A percentile compares a stretch with the other conserved stretches of the same genome.
phyloP scores from a whole-genome alignment of 2,113 vertebrate genomes.

The Herpetotheres cachinnans region DNA sequence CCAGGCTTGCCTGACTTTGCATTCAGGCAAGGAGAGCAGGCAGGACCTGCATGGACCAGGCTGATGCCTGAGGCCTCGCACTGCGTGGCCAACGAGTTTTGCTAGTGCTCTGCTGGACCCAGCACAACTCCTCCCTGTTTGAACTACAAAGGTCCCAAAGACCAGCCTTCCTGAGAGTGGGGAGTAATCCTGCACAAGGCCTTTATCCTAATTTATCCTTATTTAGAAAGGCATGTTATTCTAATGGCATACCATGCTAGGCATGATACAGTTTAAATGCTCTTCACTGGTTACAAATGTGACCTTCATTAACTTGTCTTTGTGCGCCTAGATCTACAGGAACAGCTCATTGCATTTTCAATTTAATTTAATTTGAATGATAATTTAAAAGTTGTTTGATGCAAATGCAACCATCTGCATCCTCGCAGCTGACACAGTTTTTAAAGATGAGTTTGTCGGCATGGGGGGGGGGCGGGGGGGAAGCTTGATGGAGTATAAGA shows the following conservation, averaged over 20 bases:
- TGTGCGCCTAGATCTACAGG: slow-evolving; percentile 22
- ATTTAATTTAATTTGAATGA: slow-evolving; percentile 78
- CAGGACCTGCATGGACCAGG: background rate
- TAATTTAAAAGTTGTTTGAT: slow-evolving; percentile 72
- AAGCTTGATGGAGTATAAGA: background rate
- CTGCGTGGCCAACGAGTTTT: background rate
- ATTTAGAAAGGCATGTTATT: background rate
- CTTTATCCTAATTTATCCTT: background rate
- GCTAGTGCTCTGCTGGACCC: background rate
- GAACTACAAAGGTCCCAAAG: background rate
- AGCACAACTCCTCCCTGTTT: background rate
- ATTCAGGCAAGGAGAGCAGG: background rate
- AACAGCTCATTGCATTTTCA: slow-evolving; percentile 69
- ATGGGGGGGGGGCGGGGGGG: background rate
- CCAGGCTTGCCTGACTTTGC: background rate
- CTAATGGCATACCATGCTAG: background rate
- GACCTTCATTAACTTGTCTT: slow-evolving; percentile 57
- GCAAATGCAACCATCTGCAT: slow-evolving; percentile 72
- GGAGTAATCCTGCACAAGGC: background rate
- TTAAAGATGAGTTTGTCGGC: slow-evolving; percentile 42
- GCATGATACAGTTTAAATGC: slow-evolving; percentile 1
- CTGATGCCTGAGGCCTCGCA: background rate
- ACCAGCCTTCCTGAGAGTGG: background rate
- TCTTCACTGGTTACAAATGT: slow-evolving; percentile 49
- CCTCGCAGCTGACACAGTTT: slow-evolving; percentile 57